phyloP scores from a whole-genome alignment of 2,113 vertebrate species.

The Connochaetes taurinus region DNA sequence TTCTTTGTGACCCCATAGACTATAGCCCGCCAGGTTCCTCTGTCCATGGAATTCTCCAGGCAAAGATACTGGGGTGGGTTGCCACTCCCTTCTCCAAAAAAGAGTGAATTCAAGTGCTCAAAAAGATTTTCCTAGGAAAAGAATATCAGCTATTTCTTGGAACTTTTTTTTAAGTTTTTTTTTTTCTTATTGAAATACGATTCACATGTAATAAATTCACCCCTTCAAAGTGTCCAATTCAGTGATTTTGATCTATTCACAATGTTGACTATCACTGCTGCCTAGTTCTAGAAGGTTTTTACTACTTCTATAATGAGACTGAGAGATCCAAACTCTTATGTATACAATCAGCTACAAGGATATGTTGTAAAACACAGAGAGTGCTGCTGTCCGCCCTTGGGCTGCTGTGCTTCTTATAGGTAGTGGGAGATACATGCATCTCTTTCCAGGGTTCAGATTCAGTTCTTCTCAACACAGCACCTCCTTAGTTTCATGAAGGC shows the following conservation, averaged over 20 bases:
- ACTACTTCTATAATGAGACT: not conserved
- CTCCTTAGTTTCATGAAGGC: not conserved
- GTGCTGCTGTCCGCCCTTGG: rapidly evolving
- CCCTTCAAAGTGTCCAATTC: not conserved
- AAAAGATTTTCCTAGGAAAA: not conserved
- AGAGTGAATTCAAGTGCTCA: not conserved
- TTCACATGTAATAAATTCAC: not conserved
- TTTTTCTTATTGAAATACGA: not conserved
- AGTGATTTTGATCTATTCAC: not conserved
- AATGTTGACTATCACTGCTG: not conserved
- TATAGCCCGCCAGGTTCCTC: not conserved
- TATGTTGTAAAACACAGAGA: not conserved
- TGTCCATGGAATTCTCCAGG: not conserved
- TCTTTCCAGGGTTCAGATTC: not conserved
- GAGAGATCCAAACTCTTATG: not conserved
- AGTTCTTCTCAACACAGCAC: not conserved
- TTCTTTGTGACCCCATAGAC: not conserved
- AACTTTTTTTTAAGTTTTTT: not conserved
- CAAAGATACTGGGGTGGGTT: not conserved
- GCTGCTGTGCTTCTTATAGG: not conserved
- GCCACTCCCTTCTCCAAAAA: not conserved
- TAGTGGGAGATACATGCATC: rapidly evolving
- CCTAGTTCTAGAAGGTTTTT: not conserved
- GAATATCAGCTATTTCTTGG: not conserved
- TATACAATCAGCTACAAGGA: not conserved